Evolutionary conservation across 2,888 invertebrate species (phyloP).

Genomic region (Chrysodeixis includens): DNA sequence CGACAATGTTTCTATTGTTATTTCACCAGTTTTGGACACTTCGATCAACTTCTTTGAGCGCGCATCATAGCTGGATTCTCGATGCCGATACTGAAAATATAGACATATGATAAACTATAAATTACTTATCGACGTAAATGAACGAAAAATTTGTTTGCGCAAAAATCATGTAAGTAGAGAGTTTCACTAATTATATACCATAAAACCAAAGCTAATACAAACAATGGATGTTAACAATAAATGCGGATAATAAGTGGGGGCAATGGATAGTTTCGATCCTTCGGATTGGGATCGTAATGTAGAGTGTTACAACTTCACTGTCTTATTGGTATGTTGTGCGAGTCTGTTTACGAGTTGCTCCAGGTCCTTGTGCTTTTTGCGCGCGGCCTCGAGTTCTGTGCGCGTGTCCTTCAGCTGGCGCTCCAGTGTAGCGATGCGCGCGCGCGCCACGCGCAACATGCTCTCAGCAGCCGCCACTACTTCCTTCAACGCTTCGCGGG

Average conservation of each 20-base stretch:
- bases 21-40: conserved; percentile 82
- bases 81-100: conserved; percentile 76
- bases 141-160: background rate
- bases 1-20: conserved; percentile 78
- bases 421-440: conserved; percentile 78
- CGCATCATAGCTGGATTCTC: conserved; percentile 79
- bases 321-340: conserved; percentile 64
- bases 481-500: conserved; percentile 77
- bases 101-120: conserved; percentile 11
- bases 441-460: conserved; percentile 81
- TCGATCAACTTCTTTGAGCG: conserved; percentile 80
- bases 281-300: conserved; percentile 62
- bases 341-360: conserved; percentile 82
- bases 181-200: background rate
- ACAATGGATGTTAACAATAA: background rate
- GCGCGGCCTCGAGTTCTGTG: conserved; percentile 72
- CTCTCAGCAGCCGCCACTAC: conserved; percentile 80
- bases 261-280: conserved; percentile 32
- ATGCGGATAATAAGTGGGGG: conserved; percentile 11
- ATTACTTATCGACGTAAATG: background rate
- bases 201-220: background rate
- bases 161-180: background rate
- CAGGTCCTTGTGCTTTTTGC: conserved; percentile 81
- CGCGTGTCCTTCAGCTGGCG: conserved; percentile 78
- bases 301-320: conserved; percentile 72